Evolutionary conservation across 2,797 vertebrate genomes (phyloP).

Genomic region (Liasis olivaceus): DNA sequence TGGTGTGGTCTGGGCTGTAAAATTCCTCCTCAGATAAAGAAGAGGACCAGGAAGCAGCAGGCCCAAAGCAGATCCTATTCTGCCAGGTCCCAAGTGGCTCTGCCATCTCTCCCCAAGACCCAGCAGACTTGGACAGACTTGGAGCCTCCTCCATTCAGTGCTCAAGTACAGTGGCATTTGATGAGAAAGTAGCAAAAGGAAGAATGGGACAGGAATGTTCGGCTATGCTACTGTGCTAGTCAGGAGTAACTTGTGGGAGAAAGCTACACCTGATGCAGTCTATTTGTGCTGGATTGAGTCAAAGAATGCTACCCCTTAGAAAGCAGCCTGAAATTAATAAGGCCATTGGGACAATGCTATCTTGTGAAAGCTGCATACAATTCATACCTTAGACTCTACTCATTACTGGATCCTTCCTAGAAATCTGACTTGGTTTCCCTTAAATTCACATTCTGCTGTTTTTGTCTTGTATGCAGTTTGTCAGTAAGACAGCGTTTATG

Average conservation of each 20-base stretch:
- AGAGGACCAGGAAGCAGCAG: background rate
- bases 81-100: background rate
- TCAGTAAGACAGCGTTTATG: background rate
- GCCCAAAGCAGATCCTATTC: background rate
- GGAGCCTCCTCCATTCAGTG: background rate
- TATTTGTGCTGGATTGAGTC: background rate
- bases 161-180: background rate
- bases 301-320: background rate
- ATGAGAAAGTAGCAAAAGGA: background rate
- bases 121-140: background rate
- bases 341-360: background rate
- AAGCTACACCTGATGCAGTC: background rate
- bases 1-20: background rate
- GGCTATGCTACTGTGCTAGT: background rate
- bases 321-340: background rate
- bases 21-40: background rate
- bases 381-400: background rate
- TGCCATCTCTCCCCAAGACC: background rate
- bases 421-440: background rate
- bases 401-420: background rate
- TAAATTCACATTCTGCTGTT: background rate
- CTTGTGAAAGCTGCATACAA: background rate
- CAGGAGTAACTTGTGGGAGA: background rate
- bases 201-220: background rate
- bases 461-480: background rate